Conservation (phyloP, 2,113 vertebrate genomes). For the Bos indicus region DNA sequence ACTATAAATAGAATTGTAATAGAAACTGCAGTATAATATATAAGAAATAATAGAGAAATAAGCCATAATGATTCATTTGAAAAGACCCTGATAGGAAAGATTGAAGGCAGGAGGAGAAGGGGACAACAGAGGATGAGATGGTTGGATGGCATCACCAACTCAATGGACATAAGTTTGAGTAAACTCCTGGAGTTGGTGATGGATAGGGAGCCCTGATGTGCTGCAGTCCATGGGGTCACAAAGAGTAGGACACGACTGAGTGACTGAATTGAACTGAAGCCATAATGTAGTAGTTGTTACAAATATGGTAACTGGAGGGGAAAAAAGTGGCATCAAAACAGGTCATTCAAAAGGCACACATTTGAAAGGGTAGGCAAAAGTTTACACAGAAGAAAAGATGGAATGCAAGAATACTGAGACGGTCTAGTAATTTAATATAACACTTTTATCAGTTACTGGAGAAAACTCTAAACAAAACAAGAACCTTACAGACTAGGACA, state of each 20-base stretch:
- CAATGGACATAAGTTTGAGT: not conserved
- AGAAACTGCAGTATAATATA: not conserved
- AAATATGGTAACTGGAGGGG: not conserved
- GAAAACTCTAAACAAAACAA: not conserved
- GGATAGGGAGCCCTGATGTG: not conserved
- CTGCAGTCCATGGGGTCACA: not conserved
- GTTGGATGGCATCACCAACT: not conserved
- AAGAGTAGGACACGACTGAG: not conserved
- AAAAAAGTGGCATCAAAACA: not conserved
- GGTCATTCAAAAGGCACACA: not conserved
- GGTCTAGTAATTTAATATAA: not conserved
- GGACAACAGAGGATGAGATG: not conserved
- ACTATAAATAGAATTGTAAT: not conserved
- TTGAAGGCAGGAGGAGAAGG: not conserved
- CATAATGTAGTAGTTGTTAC: not conserved
- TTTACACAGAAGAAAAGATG: not conserved
- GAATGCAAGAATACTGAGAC: not conserved
- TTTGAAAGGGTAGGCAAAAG: not conserved
- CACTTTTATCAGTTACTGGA: not conserved
- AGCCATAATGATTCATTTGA: not conserved
- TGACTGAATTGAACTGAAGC: not conserved
- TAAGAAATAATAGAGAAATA: not conserved
- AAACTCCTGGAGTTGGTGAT: not conserved
- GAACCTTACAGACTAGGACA: not conserved
- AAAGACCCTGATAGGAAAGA: not conserved